Percentiles rank a stretch among this genome's conserved stretches.
phyloP scores from a whole-genome alignment of 2,797 vertebrate genomes.

The Phoeniculus purpureus region DNA sequence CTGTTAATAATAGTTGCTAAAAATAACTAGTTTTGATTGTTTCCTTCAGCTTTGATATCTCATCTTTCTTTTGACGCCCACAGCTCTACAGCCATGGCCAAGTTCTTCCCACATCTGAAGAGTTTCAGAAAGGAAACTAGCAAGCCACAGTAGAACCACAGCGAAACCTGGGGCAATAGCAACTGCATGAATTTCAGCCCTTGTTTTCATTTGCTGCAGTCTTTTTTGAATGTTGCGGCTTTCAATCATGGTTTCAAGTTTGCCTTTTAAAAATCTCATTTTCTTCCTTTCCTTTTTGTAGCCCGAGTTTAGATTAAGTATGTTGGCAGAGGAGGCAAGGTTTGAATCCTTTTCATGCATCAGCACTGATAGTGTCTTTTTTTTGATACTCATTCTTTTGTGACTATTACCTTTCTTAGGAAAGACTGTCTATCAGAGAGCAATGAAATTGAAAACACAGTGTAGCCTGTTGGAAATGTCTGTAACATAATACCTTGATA shows the following conservation, averaged over 20 bases:
- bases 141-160: constrained; percentile 9
- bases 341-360: neutral
- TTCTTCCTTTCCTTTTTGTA: neutral
- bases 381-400: neutral
- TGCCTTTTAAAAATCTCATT: neutral
- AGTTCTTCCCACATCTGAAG: constrained; percentile 44
- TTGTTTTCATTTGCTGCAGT: constrained; percentile 6
- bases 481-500: neutral
- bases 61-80: constrained; percentile 6
- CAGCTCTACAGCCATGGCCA: neutral
- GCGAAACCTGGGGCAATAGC: neutral
- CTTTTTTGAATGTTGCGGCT: constrained; percentile 13
- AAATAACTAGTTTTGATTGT: constrained; percentile 23
- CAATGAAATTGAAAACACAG: neutral
- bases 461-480: neutral
- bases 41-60: constrained; percentile 47
- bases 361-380: neutral
- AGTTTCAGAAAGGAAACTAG: constrained; percentile 49
- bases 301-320: neutral
- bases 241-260: constrained; percentile 22
- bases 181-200: neutral
- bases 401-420: neutral
- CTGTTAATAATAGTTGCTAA: neutral
- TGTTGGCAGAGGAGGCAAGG: neutral
- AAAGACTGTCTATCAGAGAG: neutral